Conservation (phyloP, 2,888 invertebrate species). For the Acanthacorydalis orientalis region DNA sequence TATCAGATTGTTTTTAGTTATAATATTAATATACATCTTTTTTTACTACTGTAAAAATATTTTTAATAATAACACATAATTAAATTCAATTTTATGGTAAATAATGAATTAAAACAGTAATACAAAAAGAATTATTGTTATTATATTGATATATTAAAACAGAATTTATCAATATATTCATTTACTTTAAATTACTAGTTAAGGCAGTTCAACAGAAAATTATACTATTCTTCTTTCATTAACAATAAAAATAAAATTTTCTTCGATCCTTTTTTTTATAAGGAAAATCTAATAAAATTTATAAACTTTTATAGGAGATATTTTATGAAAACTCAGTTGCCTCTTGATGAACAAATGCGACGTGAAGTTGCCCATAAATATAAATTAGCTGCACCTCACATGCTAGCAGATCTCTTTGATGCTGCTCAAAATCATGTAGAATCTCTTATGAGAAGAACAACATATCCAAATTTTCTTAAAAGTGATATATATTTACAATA, state of each 20-base stretch:
- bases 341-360: conserved; percentile 67
- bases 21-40: background rate
- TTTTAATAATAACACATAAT: background rate
- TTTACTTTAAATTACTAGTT: no score
- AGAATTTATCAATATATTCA: no score
- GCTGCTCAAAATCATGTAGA: conserved; percentile 51
- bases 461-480: conserved; percentile 83
- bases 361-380: conserved; percentile 59
- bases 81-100: background rate
- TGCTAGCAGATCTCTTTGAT: conserved; percentile 60
- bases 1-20: background rate
- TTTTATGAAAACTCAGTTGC: conserved; percentile 64
- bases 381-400: conserved; percentile 50
- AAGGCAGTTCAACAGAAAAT: no score
- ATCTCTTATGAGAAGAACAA: conserved; percentile 66
- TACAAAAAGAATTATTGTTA: background rate
- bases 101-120: background rate
- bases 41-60: background rate
- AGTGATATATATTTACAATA: conserved; percentile 83
- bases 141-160: no score
- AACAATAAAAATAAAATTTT: no score
- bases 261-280: no score
- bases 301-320: conserved; percentile 31
- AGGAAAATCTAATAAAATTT: no score
- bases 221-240: no score